Conservation (phyloP, 2,888 invertebrate species). For the Volucella bombylans region DNA sequence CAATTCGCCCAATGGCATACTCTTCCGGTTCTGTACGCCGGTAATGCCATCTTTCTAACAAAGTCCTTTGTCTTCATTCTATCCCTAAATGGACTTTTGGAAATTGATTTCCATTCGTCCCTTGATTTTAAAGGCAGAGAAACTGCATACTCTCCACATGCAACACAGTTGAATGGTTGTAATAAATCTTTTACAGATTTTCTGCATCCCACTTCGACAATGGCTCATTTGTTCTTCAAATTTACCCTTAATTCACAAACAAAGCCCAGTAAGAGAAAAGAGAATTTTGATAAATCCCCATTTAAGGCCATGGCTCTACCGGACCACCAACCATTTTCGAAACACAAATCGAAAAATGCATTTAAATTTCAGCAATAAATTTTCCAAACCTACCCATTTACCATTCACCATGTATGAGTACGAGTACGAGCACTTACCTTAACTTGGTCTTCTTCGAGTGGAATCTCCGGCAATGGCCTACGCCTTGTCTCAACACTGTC, state of each 20-base stretch:
- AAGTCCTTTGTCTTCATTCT: too few relatives aligned
- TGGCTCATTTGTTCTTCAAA: background rate
- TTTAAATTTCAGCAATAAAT: slow-evolving; percentile 49
- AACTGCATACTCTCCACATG: too few relatives aligned
- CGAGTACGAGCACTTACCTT: slow-evolving; percentile 70
- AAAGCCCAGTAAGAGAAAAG: background rate
- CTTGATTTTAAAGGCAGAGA: too few relatives aligned
- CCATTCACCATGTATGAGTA: background rate
- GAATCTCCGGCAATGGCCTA: slow-evolving; percentile 74
- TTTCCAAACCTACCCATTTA: background rate
- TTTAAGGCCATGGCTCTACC: too few relatives aligned
- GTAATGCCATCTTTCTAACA: too few relatives aligned
- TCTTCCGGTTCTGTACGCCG: too few relatives aligned
- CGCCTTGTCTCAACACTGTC: slow-evolving; percentile 62
- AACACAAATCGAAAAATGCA: slow-evolving; percentile 35
- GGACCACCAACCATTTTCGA: too few relatives aligned
- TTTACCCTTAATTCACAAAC: slow-evolving; percentile 20
- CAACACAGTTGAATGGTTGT: too few relatives aligned
- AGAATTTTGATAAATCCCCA: slow-evolving; percentile 54
- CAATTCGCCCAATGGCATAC: too few relatives aligned
- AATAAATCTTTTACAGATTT: too few relatives aligned
- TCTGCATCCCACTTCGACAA: background rate
- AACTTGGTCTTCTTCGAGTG: slow-evolving; percentile 54
- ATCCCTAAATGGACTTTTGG: too few relatives aligned
- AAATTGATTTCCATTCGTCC: too few relatives aligned